Evolutionary conservation across 2,113 vertebrate species (phyloP).

Genomic region (Dendrocopos noguchii): DNA sequence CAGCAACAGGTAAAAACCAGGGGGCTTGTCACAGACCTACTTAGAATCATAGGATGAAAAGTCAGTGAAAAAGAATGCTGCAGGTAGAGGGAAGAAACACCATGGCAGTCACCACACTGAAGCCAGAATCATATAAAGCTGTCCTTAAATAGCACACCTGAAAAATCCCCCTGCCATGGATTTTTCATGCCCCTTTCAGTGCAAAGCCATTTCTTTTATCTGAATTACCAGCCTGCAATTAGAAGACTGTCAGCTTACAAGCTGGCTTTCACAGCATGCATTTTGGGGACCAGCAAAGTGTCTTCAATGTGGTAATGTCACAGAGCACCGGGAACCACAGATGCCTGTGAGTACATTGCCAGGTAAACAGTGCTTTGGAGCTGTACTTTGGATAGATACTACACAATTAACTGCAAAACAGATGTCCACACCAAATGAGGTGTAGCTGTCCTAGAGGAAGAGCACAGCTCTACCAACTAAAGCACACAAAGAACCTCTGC

Average conservation of each 20-base stretch:
- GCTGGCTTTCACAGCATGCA: not conserved
- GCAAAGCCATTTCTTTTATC: not conserved
- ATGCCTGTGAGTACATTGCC: not conserved
- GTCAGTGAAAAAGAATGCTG: not conserved
- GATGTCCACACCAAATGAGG: not conserved
- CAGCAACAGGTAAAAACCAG: not conserved
- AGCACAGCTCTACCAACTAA: not conserved
- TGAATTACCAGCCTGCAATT: not conserved
- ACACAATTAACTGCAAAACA: not conserved
- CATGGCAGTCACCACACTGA: not conserved
- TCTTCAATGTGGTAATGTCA: not conserved
- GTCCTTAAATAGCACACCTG: not conserved
- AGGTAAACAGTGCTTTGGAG: constrained; percentile 3
- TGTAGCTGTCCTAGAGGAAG: not conserved
- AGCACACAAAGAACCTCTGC: not conserved
- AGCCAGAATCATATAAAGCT: not conserved
- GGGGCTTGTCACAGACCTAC: not conserved
- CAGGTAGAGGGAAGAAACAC: not conserved
- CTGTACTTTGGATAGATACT: not conserved
- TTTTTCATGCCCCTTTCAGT: not conserved
- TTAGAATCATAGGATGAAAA: not conserved
- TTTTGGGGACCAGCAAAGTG: not conserved
- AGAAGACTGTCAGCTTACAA: not conserved
- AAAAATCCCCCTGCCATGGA: not conserved
- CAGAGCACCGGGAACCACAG: not conserved